A percentile compares a stretch with the other conserved stretches of the same genome.
Conservation (phyloP, 1,140 invertebrate genomes). For the Atta texana region DNA sequence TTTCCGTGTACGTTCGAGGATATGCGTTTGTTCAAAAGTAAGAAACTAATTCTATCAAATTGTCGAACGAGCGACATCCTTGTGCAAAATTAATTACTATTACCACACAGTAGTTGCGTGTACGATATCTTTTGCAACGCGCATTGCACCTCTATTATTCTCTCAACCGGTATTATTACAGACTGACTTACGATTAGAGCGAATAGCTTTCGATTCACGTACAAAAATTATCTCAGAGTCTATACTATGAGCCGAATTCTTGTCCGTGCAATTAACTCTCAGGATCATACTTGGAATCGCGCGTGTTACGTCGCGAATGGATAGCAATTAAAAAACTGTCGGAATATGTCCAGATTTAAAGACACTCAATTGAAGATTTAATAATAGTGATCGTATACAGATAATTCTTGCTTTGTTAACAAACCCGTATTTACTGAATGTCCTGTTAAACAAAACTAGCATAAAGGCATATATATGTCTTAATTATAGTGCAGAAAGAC, state of each 20-base stretch:
- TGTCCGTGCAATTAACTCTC: slow-evolving; percentile 45
- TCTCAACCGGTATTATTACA: slow-evolving; percentile 39
- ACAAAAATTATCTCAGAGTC: slow-evolving; percentile 36
- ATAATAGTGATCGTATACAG: slow-evolving; percentile 41
- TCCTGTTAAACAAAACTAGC: background rate
- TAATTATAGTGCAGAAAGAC: background rate
- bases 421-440: background rate
- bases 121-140: slow-evolving; percentile 46
- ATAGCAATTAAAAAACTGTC: slow-evolving; percentile 53
- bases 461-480: background rate
- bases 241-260: slow-evolving; percentile 27
- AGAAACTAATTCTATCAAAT: slow-evolving; percentile 45
- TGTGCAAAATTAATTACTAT: slow-evolving; percentile 50
- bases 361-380: slow-evolving; percentile 32
- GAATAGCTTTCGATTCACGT: slow-evolving; percentile 26
- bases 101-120: slow-evolving; percentile 42
- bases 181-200: slow-evolving; percentile 31
- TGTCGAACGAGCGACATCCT: slow-evolving; percentile 46
- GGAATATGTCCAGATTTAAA: slow-evolving; percentile 23
- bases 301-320: slow-evolving; percentile 13
- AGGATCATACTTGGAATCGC: slow-evolving; percentile 18
- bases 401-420: slow-evolving; percentile 25
- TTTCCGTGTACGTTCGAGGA: background rate
- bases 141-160: slow-evolving; percentile 46
- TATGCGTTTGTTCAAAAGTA: background rate